A percentile compares a stretch with the other conserved stretches of the same genome.
Conservation (phyloP, 2,888 invertebrate genomes). For the Hirtodrosophila cameraria region DNA sequence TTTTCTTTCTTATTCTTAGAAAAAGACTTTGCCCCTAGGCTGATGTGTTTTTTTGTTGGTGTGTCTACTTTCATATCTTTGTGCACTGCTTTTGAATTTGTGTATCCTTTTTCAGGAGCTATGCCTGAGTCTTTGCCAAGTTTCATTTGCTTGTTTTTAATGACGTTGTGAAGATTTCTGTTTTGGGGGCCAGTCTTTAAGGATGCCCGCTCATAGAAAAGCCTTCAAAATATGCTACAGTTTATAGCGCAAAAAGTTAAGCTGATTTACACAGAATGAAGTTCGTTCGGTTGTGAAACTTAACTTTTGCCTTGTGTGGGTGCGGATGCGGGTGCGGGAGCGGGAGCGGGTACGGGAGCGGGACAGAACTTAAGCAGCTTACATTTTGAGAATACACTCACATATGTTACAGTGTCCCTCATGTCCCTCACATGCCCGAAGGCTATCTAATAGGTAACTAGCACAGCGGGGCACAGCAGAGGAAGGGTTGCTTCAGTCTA, state of each 20-base stretch:
- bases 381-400: constrained; percentile 48
- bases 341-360: too few relatives aligned
- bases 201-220: constrained; percentile 10
- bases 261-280: constrained; percentile 65
- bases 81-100: constrained; percentile 29
- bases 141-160: constrained; percentile 57
- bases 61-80: constrained; percentile 2
- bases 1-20: constrained; percentile 32
- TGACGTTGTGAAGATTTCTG: constrained; percentile 65
- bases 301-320: constrained; percentile 62
- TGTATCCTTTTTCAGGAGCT: constrained; percentile 34
- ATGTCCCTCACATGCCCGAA: constrained; percentile 22
- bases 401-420: constrained; percentile 55
- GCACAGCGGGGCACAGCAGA: constrained; percentile 29
- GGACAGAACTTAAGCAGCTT: constrained; percentile 72
- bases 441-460: constrained; percentile 44
- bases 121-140: constrained; percentile 46
- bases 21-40: constrained; percentile 36
- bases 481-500: constrained; percentile 12
- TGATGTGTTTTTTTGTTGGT: constrained; percentile 16
- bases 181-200: constrained; percentile 24
- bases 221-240: constrained; percentile 57
- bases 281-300: constrained; percentile 60
- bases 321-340: too few relatives aligned
- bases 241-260: constrained; percentile 68